phyloP scores from a whole-genome alignment of 2,113 vertebrate genomes.

The Eleginops maclovinus region DNA sequence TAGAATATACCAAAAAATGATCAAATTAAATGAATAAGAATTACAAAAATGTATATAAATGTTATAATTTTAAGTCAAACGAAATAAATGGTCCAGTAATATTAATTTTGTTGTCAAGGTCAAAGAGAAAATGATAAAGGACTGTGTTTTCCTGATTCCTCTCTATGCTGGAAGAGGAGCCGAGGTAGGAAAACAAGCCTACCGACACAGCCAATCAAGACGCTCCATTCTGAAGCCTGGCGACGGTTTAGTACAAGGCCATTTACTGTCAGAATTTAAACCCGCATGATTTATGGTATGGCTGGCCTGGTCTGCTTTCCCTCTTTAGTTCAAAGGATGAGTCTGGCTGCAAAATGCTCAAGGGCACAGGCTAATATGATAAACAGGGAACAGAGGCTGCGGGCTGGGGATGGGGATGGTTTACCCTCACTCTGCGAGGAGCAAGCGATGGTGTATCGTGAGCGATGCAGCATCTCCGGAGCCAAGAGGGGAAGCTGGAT shows the following conservation, averaged over 20 bases:
- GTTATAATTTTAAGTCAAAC: too few relatives aligned
- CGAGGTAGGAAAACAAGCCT: conserved; percentile 17
- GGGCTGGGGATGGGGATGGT: conserved; percentile 31
- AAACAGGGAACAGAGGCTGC: conserved; percentile 66
- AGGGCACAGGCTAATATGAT: conserved; percentile 78
- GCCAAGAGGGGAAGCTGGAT: conserved; percentile 8
- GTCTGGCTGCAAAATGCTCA: conserved; percentile 68
- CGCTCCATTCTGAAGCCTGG: conserved; percentile 33
- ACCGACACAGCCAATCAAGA: conserved; percentile 34
- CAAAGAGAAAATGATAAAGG: conserved; percentile 13
- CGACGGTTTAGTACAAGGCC: conserved; percentile 56
- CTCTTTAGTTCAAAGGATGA: conserved; percentile 71
- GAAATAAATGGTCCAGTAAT: too few relatives aligned
- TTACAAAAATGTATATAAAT: too few relatives aligned
- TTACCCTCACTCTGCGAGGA: conserved; percentile 42
- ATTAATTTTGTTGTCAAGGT: conserved; percentile 23
- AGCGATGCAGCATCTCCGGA: conserved; percentile 13
- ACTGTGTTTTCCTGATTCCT: conserved; percentile 21
- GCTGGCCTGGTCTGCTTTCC: conserved; percentile 48
- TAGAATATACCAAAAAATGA: too few relatives aligned
- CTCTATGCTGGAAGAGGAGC: conserved; percentile 6
- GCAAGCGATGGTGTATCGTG: conserved; percentile 14
- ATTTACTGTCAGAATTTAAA: conserved; percentile 71
- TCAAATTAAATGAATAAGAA: too few relatives aligned
- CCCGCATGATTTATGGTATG: conserved; percentile 66